Conservation (phyloP, 2,113 vertebrate species). For the Dromiciops gliroides region DNA sequence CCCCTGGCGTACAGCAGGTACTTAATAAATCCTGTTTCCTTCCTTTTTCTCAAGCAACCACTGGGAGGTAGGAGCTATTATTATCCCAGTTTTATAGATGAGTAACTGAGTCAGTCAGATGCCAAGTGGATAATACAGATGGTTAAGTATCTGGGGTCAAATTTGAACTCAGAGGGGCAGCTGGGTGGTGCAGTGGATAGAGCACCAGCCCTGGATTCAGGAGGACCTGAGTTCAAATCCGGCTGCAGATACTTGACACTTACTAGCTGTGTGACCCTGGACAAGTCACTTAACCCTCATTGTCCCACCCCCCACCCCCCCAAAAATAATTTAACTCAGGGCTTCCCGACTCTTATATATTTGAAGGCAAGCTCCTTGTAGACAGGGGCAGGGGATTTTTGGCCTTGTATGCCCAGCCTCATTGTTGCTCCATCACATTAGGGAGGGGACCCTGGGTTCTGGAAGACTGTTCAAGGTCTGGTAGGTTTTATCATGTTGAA, state of each 20-base stretch:
- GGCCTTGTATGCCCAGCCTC: neutral
- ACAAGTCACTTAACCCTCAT: too few relatives aligned
- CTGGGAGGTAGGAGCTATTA: neutral
- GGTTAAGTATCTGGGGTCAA: neutral
- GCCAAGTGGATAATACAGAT: too few relatives aligned
- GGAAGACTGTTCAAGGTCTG: neutral
- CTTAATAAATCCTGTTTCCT: neutral
- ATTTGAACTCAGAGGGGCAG: too few relatives aligned
- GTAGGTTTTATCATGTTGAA: neutral
- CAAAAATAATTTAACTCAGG: too few relatives aligned
- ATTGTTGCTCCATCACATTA: neutral
- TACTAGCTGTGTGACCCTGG: too few relatives aligned
- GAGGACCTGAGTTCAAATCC: too few relatives aligned
- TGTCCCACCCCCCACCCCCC: too few relatives aligned
- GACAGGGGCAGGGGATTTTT: neutral
- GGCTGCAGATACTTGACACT: too few relatives aligned
- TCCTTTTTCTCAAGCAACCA: neutral
- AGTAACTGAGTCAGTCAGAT: neutral
- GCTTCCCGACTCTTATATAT: neutral
- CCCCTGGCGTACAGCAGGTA: neutral
- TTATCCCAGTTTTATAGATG: neutral
- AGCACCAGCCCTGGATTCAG: too few relatives aligned
- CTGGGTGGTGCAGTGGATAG: too few relatives aligned
- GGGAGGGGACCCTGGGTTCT: neutral
- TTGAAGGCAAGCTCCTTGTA: neutral